phyloP scores from a whole-genome alignment of 2,888 invertebrate genomes.

The Congeria kusceri region DNA sequence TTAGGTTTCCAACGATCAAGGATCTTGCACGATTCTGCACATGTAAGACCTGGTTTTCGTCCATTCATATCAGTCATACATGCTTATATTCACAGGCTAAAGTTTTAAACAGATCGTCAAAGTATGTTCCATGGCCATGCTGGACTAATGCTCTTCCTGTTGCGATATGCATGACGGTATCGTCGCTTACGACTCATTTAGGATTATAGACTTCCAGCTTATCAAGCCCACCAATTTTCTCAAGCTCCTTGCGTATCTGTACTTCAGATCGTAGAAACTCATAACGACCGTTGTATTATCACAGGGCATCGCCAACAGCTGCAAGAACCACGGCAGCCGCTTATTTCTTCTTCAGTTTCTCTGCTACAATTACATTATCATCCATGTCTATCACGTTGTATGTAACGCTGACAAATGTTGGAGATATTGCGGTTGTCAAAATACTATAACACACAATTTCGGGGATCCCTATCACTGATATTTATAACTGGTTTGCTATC shows the following conservation, averaged over 20 bases:
- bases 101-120: slow-evolving; percentile 56
- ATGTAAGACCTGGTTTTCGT: slow-evolving; percentile 43
- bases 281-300: slow-evolving; percentile 81
- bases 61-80: slow-evolving; percentile 80
- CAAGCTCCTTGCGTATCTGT: slow-evolving; percentile 76
- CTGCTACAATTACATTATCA: no score
- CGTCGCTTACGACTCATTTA: slow-evolving; percentile 83
- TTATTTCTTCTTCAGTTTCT: slow-evolving; percentile 65
- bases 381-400: no score
- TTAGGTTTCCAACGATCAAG: slow-evolving; percentile 1
- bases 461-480: no score
- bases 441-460: no score
- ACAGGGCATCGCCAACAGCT: slow-evolving; percentile 83
- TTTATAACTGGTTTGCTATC: no score
- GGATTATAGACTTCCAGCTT: slow-evolving; percentile 71
- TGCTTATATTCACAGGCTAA: slow-evolving; percentile 71
- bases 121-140: slow-evolving; percentile 26
- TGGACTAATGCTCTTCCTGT: slow-evolving; percentile 75
- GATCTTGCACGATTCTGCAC: not conserved
- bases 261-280: slow-evolving; percentile 79
- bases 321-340: slow-evolving; percentile 81
- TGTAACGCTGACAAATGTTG: no score
- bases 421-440: no score
- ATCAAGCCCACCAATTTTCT: slow-evolving; percentile 77
- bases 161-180: slow-evolving; percentile 84